A percentile compares a stretch with the other conserved stretches of the same genome.
These are phyloP conservation scores for Mirounga angustirostris DNA, from an alignment of 2,113 vertebrate species.

Conservation along the genomic window DNA sequence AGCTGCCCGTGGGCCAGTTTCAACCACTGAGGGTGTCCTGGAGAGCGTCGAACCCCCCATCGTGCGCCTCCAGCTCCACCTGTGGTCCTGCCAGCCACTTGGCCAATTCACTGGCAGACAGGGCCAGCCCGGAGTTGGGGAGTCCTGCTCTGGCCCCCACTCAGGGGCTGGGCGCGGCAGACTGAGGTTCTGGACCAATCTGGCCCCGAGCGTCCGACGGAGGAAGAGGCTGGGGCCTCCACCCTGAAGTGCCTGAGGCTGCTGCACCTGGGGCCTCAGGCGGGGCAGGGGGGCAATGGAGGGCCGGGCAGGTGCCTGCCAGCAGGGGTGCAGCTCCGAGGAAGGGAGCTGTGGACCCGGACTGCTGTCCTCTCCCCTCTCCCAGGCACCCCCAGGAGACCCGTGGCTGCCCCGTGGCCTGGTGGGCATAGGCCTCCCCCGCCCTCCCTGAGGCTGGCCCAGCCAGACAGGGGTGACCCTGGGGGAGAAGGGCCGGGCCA, in stretches of 20 bases:
- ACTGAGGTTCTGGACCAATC: not conserved
- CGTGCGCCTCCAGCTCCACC: not conserved
- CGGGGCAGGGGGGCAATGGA: fast-evolving
- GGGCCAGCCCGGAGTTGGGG: not conserved
- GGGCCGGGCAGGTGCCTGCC: not conserved
- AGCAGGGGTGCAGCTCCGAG: fast-evolving
- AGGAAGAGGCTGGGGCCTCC: not conserved
- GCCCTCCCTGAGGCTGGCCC: not conserved
- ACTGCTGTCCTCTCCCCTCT: not conserved
- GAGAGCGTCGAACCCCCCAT: not conserved
- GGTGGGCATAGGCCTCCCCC: not conserved
- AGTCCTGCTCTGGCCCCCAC: too few species aligned
- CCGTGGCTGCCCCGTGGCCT: not conserved
- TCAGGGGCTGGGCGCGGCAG: fast-evolving
- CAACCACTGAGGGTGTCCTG: fast-evolving
- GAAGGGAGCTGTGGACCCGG: not conserved
- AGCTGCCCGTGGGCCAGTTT: not conserved
- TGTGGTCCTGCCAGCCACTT: not conserved
- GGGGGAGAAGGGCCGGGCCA: not conserved
- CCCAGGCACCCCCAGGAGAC: not conserved
- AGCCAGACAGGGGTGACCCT: not conserved
- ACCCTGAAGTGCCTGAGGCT: fast-evolving
- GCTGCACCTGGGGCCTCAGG: not conserved
- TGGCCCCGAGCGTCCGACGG: not conserved
- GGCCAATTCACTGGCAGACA: not conserved